phyloP scores from a whole-genome alignment of 2,888 invertebrate species.

The Cremastinae sp. region DNA sequence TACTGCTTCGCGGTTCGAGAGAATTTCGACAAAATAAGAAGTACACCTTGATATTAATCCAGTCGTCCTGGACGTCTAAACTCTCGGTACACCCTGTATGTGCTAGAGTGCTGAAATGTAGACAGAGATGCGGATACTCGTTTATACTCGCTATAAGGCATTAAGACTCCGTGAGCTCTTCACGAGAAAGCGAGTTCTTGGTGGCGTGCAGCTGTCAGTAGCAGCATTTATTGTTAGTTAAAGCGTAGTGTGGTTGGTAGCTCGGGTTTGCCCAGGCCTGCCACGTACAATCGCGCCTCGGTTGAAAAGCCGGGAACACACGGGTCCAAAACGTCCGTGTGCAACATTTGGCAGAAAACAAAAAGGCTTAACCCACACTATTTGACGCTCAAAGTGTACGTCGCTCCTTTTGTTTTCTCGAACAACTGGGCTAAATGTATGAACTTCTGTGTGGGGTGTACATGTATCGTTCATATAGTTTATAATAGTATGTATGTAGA shows the following conservation, averaged over 20 bases:
- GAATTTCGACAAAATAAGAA: no score
- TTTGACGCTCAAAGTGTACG: not conserved
- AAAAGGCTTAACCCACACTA: slow-evolving; percentile 7
- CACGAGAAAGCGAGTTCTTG: slow-evolving; percentile 54
- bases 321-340: not conserved
- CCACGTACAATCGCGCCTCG: slow-evolving; percentile 4
- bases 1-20: no score
- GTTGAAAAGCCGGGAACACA: not conserved
- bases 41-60: no score
- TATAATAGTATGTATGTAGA: slow-evolving; percentile 6
- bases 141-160: slow-evolving; percentile 32
- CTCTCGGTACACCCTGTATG: not conserved
- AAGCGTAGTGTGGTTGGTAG: slow-evolving; percentile 60
- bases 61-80: not conserved
- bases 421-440: not conserved
- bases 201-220: slow-evolving; percentile 69
- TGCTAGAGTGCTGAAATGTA: not conserved
- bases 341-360: slow-evolving; percentile 1
- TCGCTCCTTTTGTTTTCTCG: slow-evolving; percentile 5
- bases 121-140: slow-evolving; percentile 12
- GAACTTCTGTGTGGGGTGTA: slow-evolving; percentile 8
- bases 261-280: slow-evolving; percentile 34
- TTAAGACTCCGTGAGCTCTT: slow-evolving; percentile 59
- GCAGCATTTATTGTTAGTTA: slow-evolving; percentile 72
- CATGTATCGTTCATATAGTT: slow-evolving; percentile 14